Evolutionary conservation across 2,888 invertebrate genomes (phyloP).

Genomic region (Falcaria lacertinaria): DNA sequence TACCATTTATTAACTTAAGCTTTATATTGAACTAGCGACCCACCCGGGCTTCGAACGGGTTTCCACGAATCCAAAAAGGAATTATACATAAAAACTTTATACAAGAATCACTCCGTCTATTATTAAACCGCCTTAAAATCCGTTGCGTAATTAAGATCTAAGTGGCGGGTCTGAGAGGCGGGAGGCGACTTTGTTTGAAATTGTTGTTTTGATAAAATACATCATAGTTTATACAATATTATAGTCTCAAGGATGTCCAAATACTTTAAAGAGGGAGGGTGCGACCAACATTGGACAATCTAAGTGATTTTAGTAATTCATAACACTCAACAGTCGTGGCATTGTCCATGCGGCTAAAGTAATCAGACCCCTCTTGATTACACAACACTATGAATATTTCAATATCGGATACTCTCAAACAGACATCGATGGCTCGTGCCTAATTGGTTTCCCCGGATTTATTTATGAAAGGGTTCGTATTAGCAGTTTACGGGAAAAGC

Average conservation of each 20-base stretch:
- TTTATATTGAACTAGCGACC: no score
- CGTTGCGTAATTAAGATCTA: no score
- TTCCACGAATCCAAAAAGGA: no score
- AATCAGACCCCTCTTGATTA: slow-evolving; percentile 14
- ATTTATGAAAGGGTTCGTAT: slow-evolving; percentile 20
- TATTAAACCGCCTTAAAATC: no score
- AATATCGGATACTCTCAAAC: not conserved
- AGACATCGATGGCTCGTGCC: not conserved
- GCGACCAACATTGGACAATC: not conserved
- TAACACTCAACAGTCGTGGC: slow-evolving; percentile 16
- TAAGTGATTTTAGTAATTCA: slow-evolving; percentile 12
- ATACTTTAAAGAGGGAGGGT: not conserved
- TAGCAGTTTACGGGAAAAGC: slow-evolving; percentile 17
- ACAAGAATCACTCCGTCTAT: no score
- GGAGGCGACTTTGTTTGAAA: no score
- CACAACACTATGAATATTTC: not conserved
- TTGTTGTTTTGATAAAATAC: no score
- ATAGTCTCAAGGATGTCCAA: not conserved
- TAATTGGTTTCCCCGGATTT: slow-evolving; percentile 10
- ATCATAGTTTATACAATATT: no score
- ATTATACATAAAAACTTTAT: no score
- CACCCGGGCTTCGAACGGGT: no score
- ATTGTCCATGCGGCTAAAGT: slow-evolving; percentile 24
- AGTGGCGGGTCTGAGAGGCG: no score
- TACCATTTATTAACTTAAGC: no score